Evolutionary conservation across 1,140 invertebrate species (phyloP).

Genomic region (Saxidomus purpurata): DNA sequence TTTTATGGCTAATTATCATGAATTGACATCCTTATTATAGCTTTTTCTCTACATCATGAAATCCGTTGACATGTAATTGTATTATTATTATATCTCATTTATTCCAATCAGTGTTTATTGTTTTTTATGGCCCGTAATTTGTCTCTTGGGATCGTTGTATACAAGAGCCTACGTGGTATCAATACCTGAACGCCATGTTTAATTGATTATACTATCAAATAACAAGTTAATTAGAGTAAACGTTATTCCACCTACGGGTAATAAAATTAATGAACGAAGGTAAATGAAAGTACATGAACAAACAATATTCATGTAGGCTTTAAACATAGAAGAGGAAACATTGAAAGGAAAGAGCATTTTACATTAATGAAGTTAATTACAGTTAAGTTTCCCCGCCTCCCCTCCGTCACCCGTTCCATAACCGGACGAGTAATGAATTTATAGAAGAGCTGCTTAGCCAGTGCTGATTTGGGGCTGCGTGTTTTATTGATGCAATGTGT

Average conservation of each 20-base stretch:
- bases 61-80: slow-evolving; percentile 31
- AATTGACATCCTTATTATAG: slow-evolving; percentile 6
- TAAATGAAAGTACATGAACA: not conserved
- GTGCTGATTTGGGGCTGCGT: no score
- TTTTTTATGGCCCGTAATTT: slow-evolving; percentile 27
- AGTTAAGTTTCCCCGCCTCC: no score
- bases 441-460: no score
- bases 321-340: no score
- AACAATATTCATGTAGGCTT: not conserved
- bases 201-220: slow-evolving; percentile 29
- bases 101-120: slow-evolving; percentile 43
- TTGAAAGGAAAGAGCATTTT: no score
- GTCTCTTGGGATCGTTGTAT: slow-evolving; percentile 4
- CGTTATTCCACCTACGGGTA: slow-evolving; percentile 33
- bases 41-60: not conserved
- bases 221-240: slow-evolving; percentile 29
- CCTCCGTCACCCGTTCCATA: no score
- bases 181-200: not conserved
- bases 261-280: slow-evolving; percentile 10
- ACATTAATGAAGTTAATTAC: no score
- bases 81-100: slow-evolving; percentile 17
- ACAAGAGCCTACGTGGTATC: not conserved
- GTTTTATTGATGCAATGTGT: no score
- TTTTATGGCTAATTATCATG: slow-evolving; percentile 30
- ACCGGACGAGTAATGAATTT: no score